phyloP scores from a whole-genome alignment of 2,888 invertebrate species.

The Anticlea derivata region DNA sequence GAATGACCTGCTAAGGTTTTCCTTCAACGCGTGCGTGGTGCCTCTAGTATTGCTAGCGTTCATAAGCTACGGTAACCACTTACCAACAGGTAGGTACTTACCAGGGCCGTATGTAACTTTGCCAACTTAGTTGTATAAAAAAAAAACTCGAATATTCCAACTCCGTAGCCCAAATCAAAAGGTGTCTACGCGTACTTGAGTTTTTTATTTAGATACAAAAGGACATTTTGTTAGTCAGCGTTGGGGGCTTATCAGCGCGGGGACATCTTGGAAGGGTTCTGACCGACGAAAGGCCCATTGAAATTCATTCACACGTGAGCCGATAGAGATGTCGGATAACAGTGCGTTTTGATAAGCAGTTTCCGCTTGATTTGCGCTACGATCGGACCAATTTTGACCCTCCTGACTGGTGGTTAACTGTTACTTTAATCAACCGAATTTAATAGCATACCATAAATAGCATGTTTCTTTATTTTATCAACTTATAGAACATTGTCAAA shows the following conservation, averaged over 20 bases:
- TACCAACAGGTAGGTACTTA: too few relatives aligned
- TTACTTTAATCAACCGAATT: too few relatives aligned
- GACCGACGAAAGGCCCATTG: constrained; percentile 62
- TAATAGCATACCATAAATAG: too few relatives aligned
- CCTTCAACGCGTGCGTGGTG: too few relatives aligned
- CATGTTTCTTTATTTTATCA: too few relatives aligned
- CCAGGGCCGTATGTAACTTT: too few relatives aligned
- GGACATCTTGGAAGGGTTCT: constrained; percentile 63
- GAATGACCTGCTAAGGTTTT: too few relatives aligned
- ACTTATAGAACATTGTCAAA: too few relatives aligned
- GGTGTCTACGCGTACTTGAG: constrained; percentile 52
- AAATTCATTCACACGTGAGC: constrained; percentile 68
- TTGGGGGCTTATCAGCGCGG: constrained; percentile 62
- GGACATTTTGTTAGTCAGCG: constrained; percentile 75
- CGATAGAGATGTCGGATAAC: constrained; percentile 49
- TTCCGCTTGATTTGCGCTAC: constrained; percentile 38
- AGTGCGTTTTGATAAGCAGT: constrained; percentile 34
- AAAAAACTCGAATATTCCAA: neutral
- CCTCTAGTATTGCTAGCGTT: too few relatives aligned
- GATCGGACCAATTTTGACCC: constrained; percentile 20
- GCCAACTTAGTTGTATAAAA: too few relatives aligned
- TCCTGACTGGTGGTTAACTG: neutral
- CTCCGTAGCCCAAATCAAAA: constrained; percentile 50
- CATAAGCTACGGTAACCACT: too few relatives aligned
- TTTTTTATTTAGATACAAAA: constrained; percentile 69